Base-by-base conservation (phyloP, 2,888 invertebrate genomes). In the Leistus spinibarbis region DNA sequence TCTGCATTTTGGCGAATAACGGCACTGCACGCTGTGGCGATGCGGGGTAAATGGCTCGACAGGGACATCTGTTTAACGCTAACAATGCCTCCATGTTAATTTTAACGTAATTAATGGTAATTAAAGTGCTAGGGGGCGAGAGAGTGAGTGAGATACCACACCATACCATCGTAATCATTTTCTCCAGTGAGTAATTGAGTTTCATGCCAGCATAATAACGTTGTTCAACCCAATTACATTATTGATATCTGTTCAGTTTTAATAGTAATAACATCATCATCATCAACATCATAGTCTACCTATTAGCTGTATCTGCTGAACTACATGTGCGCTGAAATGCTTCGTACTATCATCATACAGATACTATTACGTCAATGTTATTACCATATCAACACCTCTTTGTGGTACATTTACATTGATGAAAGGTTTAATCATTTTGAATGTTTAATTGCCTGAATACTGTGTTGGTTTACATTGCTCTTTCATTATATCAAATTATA, bases 31-130 rank as follows among this genome's bases (percentile, higher is more conserved):
- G 60, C 10, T 60, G 20, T 60, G 60, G 17, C 60, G 5, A 16
- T 54, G 54, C 3, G 17, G 60, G 60, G n/a, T 60, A 10, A 10
- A 60, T 10, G 7, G 60, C 17, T 19, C 20, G 60, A 40, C 40
- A 62, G 62, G 67, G 57, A 67, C 73, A 73, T 73, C 73, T 73
- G 73, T 73, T 73, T 73, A 73, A 73, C 73, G 73, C 67, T 67
- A 57, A 67, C 73, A 67, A 67, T 73, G 67, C 60, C 73, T 73
- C 53, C 65, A 67, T 73, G 73, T 73, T 73, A 73, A 73, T 73
- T 73, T 66, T 73, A 73, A 73, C 73, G 67, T 73, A 73, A 73
- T 73, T 73, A 73, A 73, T 73, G 73, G 73, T 73, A 73, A 73
- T 73, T 73, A 73, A 73, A 73, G 73, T 73, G 73, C 67, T 57